Evolutionary conservation across 2,888 invertebrate genomes (phyloP).

Genomic region (Amaurobius ferox): DNA sequence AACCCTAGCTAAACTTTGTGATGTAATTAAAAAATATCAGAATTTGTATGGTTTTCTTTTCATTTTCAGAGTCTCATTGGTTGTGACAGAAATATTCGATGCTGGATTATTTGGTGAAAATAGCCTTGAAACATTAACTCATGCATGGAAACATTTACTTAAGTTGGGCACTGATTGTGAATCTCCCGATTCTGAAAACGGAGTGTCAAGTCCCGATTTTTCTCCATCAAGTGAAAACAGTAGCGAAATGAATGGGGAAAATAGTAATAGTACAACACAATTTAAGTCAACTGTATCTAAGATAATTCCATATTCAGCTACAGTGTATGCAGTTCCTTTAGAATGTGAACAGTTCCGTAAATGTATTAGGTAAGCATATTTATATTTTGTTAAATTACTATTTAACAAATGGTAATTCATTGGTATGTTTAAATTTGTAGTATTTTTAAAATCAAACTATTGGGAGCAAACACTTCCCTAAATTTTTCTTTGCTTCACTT

Average conservation of each 20-base stretch:
- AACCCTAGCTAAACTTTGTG: too few species aligned
- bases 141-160: conserved; percentile 83
- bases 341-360: conserved; percentile 80
- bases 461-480: too few species aligned
- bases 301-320: conserved; percentile 82
- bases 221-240: conserved; percentile 1
- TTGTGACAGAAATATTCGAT: conserved; percentile 89
- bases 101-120: conserved; percentile 88
- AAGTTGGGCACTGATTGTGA: conserved; percentile 12
- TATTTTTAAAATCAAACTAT: too few species aligned
- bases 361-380: conserved; percentile 79
- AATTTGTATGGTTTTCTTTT: too few species aligned
- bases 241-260: conserved; percentile 70
- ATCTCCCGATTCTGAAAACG: conserved; percentile 26
- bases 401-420: too few species aligned
- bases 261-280: neutral
- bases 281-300: conserved; percentile 76
- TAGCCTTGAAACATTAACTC: conserved; percentile 82
- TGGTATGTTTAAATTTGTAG: too few species aligned
- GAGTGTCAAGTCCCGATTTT: neutral
- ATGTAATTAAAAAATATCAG: too few species aligned
- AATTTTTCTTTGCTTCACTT: too few species aligned
- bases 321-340: conserved; percentile 83
- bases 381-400: too few species aligned
- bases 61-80: conserved; percentile 80